phyloP scores from a whole-genome alignment of 2,797 vertebrate genomes.

The Pipistrellus nathusii region DNA sequence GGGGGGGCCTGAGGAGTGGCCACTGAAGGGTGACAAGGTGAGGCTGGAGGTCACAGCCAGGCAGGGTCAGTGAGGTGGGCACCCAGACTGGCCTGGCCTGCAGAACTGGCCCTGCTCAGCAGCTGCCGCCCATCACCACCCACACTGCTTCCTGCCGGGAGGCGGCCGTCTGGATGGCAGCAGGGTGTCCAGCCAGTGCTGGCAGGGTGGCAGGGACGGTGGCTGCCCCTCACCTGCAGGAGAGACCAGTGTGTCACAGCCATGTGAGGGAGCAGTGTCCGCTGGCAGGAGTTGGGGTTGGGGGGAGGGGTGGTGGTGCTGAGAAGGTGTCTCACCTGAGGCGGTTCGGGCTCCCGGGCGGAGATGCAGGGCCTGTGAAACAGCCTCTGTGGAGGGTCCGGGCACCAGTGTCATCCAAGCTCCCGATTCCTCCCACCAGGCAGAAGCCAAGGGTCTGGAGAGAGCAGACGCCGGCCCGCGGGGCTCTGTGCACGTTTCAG shows the following conservation, averaged over 20 bases:
- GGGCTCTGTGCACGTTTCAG: not conserved
- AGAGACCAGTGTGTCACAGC: not conserved
- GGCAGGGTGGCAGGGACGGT: not conserved
- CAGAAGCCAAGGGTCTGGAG: no score
- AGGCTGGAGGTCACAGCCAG: not conserved
- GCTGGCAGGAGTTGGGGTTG: not conserved
- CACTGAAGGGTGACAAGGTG: no score
- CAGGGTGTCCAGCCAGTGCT: not conserved
- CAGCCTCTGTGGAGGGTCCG: not conserved
- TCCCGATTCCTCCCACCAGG: not conserved
- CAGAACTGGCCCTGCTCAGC: not conserved
- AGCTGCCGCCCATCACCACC: not conserved
- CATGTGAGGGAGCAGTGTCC: not conserved
- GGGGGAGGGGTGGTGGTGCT: no score
- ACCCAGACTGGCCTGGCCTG: not conserved
- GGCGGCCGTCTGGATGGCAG: not conserved
- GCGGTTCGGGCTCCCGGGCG: not conserved
- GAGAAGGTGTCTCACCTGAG: not conserved
- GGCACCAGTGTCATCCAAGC: not conserved
- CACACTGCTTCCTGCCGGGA: not conserved
- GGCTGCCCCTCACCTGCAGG: not conserved
- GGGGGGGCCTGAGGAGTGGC: not conserved
- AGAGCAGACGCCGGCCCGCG: not conserved
- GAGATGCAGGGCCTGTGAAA: not conserved
- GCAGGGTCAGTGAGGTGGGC: not conserved